Evolutionary conservation across 37 sponge, comb jelly and placozoan species (phyloP), one percentile per base, ranked within the genome.

Genomic region (Lycopodina hypogea): DNA sequence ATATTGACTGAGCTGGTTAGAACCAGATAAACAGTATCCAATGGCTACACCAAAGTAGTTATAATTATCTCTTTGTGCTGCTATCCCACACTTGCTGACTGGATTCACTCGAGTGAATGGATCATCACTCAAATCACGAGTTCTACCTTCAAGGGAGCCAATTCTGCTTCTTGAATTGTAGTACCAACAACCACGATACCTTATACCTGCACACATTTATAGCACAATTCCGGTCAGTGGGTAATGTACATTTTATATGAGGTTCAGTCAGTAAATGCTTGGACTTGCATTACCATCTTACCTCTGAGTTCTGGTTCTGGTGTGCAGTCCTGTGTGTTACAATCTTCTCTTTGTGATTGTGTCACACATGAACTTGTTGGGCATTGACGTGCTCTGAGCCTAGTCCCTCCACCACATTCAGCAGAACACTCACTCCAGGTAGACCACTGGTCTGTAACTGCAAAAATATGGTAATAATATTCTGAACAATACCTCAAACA

Each of bases 1-100:
- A 33, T 83, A 89, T 55, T 74, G 76, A 38, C 42, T 63, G 15
- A 67, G 58, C 0, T 48, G 17, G 39, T 75, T 89, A 9, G 84
- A 83, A 0, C 89, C 89, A 0, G 89, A 83, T 48, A 83, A 76
- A 53, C 89, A 89, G 71, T 74, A 89, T 14, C 84, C 84, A 14
- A 72, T 22, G 17, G 79, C 24, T 0, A 89, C 36, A 15, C 72
- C 69, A 56, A 89, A 89, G 17, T 68, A 50, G 38, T 35, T 60
- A 48, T 55, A 89, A 37, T 68, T 69, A 37, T 37, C 65, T 21
- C 29, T 26, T 8, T 40, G 74, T 3, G 89, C 80, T 42, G 61
- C 85, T 12, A 50, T 23, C 1, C 80, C 80, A 79, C 89, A 89
- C 61, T 89, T 89, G 36, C 56, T 32, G 15, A 83, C 53, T 3